Evolutionary conservation across 2,797 vertebrate species (phyloP), one percentile per base, ranked within the genome.

Genomic region (Podarcis siculus): DNA sequence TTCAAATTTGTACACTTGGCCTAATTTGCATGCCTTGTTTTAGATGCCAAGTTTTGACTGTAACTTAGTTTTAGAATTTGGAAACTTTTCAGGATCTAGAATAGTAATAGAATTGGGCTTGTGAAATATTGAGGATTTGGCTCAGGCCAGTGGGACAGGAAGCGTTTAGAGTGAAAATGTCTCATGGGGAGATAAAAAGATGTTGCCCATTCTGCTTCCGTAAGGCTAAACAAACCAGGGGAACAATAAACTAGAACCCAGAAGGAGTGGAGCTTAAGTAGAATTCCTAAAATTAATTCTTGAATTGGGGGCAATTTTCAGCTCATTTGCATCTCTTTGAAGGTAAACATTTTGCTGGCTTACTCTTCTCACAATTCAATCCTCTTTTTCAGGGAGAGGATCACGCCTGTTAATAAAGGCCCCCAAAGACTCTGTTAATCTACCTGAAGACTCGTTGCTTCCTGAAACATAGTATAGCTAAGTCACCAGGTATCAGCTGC

Each of bases 311-410:
- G 27, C 67, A 83, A 7, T 73, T 83, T 55, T 75, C n/a, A 75
- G 82, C 25, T 75, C 45, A n/a, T 84, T 37, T 79, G 30, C 30
- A 30, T 79, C 15, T 27, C 27, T 64, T 75, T 32, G 64, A 79
- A 90, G 71, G 89, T 69, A 83, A 85, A 86, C 39, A 82, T 3
- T 30, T 69, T 30, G 17, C 30, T 19, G 64, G 3, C 19, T 85
- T 75, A 64, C 30, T 58, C 35, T 73, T 88, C 69, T 79, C 64
- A 27, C 75, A 86, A 10, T 0, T 89, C 9, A 92, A 55, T 35
- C 83, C 30, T 83, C 87, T 93, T 92, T 92, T 89, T 83, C 94
- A 97, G 96, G 3, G 92, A 97, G 93, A 81, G 92, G 86, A 95
- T 97, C 79, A 96, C 95, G 79, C 93, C 96, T 77, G 78, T 90